phyloP scores from a whole-genome alignment of 2,113 vertebrate genomes.

The Zosterops hypoxanthus region DNA sequence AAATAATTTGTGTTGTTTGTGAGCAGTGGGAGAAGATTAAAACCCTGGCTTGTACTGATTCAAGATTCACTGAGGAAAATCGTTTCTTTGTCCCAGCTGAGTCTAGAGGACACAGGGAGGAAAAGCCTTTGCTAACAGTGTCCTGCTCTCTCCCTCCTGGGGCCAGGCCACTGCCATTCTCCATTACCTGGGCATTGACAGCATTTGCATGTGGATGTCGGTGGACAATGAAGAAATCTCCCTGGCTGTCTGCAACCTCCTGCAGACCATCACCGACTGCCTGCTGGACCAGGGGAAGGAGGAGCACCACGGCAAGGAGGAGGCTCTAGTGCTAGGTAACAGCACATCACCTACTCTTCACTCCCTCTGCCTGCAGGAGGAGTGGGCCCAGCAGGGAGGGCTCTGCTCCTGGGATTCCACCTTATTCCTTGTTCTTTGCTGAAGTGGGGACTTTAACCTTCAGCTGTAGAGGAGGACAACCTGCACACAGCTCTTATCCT shows the following conservation, averaged over 20 bases:
- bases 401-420: neutral
- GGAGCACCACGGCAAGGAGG: conserved; percentile 87
- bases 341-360: neutral
- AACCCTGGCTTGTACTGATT: neutral
- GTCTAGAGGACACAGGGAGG: neutral
- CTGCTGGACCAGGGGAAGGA: conserved; percentile 85
- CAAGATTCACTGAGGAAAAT: neutral
- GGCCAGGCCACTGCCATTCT: conserved; percentile 88
- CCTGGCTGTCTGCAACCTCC: conserved; percentile 87
- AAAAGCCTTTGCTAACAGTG: neutral
- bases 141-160: neutral
- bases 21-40: neutral
- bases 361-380: neutral
- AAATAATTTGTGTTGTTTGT: neutral
- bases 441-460: neutral
- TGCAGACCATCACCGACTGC: conserved; percentile 90
- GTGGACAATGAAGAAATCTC: conserved; percentile 88
- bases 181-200: conserved; percentile 82
- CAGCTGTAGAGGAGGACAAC: neutral
- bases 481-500: neutral
- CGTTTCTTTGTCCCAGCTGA: neutral
- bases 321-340: conserved; percentile 89
- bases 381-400: neutral
- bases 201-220: conserved; percentile 90
- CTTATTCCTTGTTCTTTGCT: neutral